phyloP scores from a whole-genome alignment of 1,140 invertebrate species.

The Cotesia vestalis region DNA sequence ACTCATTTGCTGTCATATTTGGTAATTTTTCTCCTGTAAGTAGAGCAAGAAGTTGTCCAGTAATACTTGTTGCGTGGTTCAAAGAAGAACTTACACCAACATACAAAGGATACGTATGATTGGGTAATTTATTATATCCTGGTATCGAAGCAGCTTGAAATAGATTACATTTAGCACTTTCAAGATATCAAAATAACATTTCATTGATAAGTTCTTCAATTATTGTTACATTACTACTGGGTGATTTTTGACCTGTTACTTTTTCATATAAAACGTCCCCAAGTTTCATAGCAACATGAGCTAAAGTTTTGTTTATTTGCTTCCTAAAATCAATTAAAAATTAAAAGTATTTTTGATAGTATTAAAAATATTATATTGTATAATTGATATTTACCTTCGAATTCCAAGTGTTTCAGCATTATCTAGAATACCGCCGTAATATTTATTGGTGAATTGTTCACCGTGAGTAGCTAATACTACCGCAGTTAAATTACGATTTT shows the following conservation, averaged over 20 bases:
- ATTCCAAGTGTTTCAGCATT: slow-evolving; percentile 65
- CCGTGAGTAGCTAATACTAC: slow-evolving; percentile 76
- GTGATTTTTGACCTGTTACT: slow-evolving; percentile 41
- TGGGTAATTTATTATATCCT: slow-evolving; percentile 47
- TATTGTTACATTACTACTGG: slow-evolving; percentile 21
- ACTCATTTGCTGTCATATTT: slow-evolving; percentile 53
- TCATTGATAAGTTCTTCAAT: slow-evolving; percentile 69
- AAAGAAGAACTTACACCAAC: slow-evolving; percentile 66
- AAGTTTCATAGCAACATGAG: slow-evolving; percentile 50
- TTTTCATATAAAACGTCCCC: slow-evolving; percentile 52
- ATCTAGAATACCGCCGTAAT: slow-evolving; percentile 87
- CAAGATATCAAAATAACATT: slow-evolving; percentile 82
- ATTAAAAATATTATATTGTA: no score
- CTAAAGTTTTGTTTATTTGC: slow-evolving; percentile 41
- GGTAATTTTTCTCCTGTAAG: slow-evolving; percentile 67
- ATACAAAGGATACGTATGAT: slow-evolving; percentile 66
- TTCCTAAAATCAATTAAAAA: slow-evolving; percentile 42
- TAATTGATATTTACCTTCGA: slow-evolving; percentile 38
- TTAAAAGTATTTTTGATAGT: no score
- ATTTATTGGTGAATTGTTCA: slow-evolving; percentile 76
- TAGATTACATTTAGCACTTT: slow-evolving; percentile 75
- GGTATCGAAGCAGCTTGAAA: slow-evolving; percentile 70
- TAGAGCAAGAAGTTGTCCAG: slow-evolving; percentile 66
- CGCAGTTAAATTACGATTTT: slow-evolving; percentile 70
- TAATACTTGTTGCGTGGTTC: slow-evolving; percentile 65